Evolutionary conservation across 2,797 vertebrate genomes (phyloP).

Genomic region (Gymnothorax reevesii): DNA sequence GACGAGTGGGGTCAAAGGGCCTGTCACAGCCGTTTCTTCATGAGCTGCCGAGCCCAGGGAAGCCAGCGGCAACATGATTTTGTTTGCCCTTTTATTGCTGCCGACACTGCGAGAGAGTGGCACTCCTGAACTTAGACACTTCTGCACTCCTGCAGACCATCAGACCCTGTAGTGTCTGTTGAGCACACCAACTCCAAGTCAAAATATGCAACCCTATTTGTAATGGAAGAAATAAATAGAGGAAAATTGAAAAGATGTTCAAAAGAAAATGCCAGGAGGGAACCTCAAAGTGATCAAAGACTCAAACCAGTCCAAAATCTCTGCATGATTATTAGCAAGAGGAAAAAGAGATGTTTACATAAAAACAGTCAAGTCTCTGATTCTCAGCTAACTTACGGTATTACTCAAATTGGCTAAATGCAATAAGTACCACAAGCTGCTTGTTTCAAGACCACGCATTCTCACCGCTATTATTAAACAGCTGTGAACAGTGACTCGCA

Average conservation of each 20-base stretch:
- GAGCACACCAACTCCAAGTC: not conserved
- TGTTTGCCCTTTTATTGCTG: conserved; percentile 41
- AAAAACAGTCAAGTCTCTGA: not conserved
- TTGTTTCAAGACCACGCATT: not conserved
- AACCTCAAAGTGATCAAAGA: not conserved
- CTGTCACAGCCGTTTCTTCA: not conserved
- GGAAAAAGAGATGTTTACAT: not conserved
- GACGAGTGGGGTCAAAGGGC: not conserved
- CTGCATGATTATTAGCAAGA: not conserved
- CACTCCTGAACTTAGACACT: not conserved
- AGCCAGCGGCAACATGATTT: conserved; percentile 47
- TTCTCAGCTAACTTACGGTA: not conserved
- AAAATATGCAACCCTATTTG: no score
- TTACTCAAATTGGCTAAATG: not conserved
- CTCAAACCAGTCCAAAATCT: not conserved
- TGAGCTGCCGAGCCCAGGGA: conserved; percentile 23
- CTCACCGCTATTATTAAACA: no score
- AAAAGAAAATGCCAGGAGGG: not conserved
- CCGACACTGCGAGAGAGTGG: not conserved
- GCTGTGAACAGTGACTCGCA: not conserved
- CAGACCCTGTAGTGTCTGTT: not conserved
- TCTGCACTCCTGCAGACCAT: not conserved
- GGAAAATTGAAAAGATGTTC: not conserved
- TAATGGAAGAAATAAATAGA: not conserved
- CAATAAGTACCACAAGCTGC: not conserved